Base-by-base conservation (phyloP, 2,888 invertebrate species). In the Bellardia bayeri region DNA sequence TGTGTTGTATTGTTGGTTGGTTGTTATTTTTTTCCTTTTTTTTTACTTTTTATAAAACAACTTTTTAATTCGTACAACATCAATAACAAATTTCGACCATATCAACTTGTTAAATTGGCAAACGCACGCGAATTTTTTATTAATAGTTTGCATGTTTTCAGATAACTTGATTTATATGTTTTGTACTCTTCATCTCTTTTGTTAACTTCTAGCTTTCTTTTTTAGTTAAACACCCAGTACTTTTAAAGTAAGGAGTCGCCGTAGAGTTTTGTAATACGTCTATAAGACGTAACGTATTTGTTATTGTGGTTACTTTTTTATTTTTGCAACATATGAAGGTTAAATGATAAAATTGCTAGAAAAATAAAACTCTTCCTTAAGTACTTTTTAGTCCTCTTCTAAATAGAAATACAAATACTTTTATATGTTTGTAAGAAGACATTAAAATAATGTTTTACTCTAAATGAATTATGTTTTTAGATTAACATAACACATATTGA, bases 81-180 rank as follows among this genome's bases (percentile, higher is more conserved):
- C 76, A 87, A 82, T 74, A 85, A 81, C 81, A 82, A 87, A 80
- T 83, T 81, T 85, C 72, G 68, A 78, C 72, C 91, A 90, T 91
- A 92, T 91, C 91, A 92, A 92, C 90, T 92, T 92, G 91, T 92
- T 92, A 92, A 92, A 92, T 92, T 92, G 92, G 90, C 90, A 90
- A 89, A 91, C 90, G 91, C 93, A 93, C 92, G 93, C 93, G 92
- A 93, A 91, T 91, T 90, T 90, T 91, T 92, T 91, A 92, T 92
- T 91, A 92, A 92, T 90, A 90, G 30, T 54, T 91, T 90, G 92
- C 91, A 92, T 92, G 92, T 91, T 91, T 90, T 88, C 88, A 91
- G 90, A 91, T 92, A 91, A 92, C 91, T 92, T 92, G 91, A 92
- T 92, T 92, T 92, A 91, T 89, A 23, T 80, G 78, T 23, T 54